Evolutionary conservation across 2,888 invertebrate species (phyloP).

Genomic region (Exocentrus adspersus): DNA sequence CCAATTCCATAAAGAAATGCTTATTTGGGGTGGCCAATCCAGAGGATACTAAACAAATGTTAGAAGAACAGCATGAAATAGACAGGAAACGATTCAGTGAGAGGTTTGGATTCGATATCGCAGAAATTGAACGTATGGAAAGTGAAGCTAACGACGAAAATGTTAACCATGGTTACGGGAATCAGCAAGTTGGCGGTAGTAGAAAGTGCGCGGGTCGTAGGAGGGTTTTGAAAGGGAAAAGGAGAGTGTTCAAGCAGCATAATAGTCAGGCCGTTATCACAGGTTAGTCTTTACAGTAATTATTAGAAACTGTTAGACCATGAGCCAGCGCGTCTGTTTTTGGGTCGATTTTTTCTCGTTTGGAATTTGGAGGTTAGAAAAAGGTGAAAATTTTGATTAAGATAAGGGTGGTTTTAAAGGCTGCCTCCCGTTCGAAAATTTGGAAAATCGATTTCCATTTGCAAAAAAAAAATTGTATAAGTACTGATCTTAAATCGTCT

Average conservation of each 20-base stretch:
- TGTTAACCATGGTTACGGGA: conserved; percentile 18
- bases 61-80: conserved; percentile 69
- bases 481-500: no score
- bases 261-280: conserved; percentile 34
- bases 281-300: conserved; percentile 29
- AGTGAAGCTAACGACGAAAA: conserved; percentile 40
- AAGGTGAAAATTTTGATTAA: no score
- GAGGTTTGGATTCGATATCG: conserved; percentile 71
- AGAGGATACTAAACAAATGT: conserved; percentile 68
- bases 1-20: conserved; percentile 64
- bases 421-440: no score
- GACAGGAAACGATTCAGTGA: conserved; percentile 70
- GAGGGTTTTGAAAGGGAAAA: conserved; percentile 31
- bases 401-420: no score
- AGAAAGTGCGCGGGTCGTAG: conserved; percentile 31
- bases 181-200: conserved; percentile 10
- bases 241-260: conserved; percentile 36
- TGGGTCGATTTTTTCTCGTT: no score
- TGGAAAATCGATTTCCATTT: no score
- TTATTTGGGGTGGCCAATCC: conserved; percentile 71
- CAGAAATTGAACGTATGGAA: conserved; percentile 59
- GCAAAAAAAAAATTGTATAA: no score
- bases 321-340: no score
- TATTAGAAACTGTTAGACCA: no score
- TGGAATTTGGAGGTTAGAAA: no score